Evolutionary conservation across 2,113 vertebrate genomes (phyloP).

Genomic region (Ramphastos sulfuratus): DNA sequence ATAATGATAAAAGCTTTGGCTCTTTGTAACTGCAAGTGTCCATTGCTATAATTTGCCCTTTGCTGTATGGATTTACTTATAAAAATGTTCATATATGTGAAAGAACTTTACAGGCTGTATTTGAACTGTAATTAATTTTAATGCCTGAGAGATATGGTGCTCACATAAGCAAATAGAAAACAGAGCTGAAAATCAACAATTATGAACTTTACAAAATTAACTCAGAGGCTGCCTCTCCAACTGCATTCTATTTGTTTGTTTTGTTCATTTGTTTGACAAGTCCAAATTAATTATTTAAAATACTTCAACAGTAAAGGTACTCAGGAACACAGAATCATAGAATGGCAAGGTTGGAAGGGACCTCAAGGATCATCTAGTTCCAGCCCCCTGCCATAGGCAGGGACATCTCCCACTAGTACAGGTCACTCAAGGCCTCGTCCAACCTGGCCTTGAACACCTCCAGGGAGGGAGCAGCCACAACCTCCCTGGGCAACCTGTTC

Average conservation of each 20-base stretch:
- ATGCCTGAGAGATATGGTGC: not conserved
- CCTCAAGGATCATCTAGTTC: too few relatives aligned
- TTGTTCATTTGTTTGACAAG: not conserved
- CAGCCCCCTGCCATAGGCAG: too few relatives aligned
- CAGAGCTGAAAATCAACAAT: not conserved
- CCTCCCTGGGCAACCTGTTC: too few relatives aligned
- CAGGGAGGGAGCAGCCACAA: too few relatives aligned
- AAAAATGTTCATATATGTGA: not conserved
- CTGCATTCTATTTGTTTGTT: not conserved
- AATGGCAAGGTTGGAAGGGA: too few relatives aligned
- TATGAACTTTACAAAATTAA: not conserved
- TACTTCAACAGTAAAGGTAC: not conserved
- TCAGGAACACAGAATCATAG: not conserved
- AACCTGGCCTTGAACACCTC: too few relatives aligned
- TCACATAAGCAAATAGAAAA: conserved; percentile 15
- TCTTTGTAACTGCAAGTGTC: not conserved
- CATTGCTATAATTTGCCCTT: not conserved
- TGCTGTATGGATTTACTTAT: not conserved
- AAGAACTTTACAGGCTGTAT: not conserved
- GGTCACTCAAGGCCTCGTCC: too few relatives aligned
- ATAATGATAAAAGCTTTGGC: not conserved
- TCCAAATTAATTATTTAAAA: conserved; percentile 1
- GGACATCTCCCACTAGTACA: too few relatives aligned
- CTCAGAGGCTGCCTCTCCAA: not conserved
- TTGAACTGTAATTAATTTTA: conserved; percentile 33